These are phyloP conservation scores for Chamaea fasciata DNA, from an alignment of 2,113 vertebrate species.

Conservation along the genomic window DNA sequence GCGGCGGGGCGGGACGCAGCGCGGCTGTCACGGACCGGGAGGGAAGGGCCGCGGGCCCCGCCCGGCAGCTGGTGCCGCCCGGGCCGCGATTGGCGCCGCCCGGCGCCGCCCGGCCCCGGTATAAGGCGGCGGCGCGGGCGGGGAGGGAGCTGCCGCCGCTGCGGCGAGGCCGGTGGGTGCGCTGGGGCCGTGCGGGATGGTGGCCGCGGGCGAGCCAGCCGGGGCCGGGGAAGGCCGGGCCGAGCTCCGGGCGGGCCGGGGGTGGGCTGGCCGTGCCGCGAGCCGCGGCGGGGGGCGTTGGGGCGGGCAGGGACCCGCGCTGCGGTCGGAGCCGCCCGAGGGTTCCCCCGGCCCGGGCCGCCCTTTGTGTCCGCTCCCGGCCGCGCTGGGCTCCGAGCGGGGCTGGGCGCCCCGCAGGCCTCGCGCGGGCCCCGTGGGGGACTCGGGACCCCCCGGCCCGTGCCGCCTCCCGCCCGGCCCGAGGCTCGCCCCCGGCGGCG, in stretches of 20 bases:
- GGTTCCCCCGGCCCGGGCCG: neutral
- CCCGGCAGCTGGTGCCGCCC: neutral
- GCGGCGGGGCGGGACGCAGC: neutral
- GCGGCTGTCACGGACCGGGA: neutral
- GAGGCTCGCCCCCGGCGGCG: neutral
- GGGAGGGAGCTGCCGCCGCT: neutral
- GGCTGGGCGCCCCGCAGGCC: neutral
- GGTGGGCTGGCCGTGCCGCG: neutral
- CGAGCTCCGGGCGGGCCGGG: neutral
- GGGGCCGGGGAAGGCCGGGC: rapidly evolving
- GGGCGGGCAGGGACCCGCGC: neutral
- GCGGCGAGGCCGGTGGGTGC: neutral
- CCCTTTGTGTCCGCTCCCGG: neutral
- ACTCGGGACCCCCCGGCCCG: too few species aligned
- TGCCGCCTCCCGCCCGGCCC: neutral
- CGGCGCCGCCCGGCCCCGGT: neutral
- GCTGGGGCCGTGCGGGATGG: neutral
- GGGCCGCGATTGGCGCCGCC: neutral
- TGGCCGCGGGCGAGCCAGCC: neutral
- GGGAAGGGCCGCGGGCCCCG: neutral
- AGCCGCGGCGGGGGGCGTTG: neutral
- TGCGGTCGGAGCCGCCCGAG: too few species aligned
- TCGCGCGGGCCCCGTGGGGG: neutral
- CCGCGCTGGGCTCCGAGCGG: neutral
- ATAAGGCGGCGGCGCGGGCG: neutral